A percentile compares a stretch with the other conserved stretches of the same genome.
These are phyloP conservation scores for Leguminivora glycinivorella DNA, from an alignment of 1,140 invertebrate species.

Conservation along the genomic window DNA sequence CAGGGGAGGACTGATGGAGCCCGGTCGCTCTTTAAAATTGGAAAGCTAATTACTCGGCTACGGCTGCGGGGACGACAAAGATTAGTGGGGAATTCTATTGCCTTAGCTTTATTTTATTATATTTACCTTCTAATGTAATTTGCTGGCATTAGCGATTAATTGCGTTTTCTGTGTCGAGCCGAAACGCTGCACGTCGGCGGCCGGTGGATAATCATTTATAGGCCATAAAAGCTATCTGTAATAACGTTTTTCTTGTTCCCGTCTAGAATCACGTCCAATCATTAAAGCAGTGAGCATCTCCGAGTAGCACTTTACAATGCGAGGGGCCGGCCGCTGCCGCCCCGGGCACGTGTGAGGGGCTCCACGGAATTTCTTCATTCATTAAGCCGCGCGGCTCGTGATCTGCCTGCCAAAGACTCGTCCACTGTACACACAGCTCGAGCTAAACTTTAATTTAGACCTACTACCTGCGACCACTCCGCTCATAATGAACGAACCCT, in stretches of 20 bases:
- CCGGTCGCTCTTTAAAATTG: slow-evolving; percentile 70
- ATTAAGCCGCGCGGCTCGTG: slow-evolving; percentile 65
- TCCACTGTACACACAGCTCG: slow-evolving; percentile 57
- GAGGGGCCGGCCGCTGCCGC: slow-evolving; percentile 34
- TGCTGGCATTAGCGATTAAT: neutral
- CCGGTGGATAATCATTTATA: neutral
- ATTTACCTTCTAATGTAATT: slow-evolving; percentile 13
- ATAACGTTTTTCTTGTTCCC: neutral
- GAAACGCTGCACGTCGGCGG: neutral
- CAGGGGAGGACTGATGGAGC: slow-evolving; percentile 71
- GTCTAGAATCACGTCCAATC: slow-evolving; percentile 21
- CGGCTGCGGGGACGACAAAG: slow-evolving; percentile 54
- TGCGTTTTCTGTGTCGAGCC: neutral
- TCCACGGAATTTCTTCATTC: slow-evolving; percentile 65
- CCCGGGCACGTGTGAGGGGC: slow-evolving; percentile 46
- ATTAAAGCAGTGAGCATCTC: slow-evolving; percentile 32
- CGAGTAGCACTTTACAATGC: slow-evolving; percentile 41
- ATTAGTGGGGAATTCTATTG: slow-evolving; percentile 47
- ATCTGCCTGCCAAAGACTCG: slow-evolving; percentile 57
- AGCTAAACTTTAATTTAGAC: slow-evolving; percentile 71
- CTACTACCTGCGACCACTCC: slow-evolving; percentile 54
- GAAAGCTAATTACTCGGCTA: slow-evolving; percentile 73
- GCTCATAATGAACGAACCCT: slow-evolving; percentile 67
- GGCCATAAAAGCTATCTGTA: neutral
- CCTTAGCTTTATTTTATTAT: slow-evolving; percentile 16